These are phyloP conservation scores for Anolis sagrei DNA, from an alignment of 2,113 vertebrate species.

Conservation along the genomic window DNA sequence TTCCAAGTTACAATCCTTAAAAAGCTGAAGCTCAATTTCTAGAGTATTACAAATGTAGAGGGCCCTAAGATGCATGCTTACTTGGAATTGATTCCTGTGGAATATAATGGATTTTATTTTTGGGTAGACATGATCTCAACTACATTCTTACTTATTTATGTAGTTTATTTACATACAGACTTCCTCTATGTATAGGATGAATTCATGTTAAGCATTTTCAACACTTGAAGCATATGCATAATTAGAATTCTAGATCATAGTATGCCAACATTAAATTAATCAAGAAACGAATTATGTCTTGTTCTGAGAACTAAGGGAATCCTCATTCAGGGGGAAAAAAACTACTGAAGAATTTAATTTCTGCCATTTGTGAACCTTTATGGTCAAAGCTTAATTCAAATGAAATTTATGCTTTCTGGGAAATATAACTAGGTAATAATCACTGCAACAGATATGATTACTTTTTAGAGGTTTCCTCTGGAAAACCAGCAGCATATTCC, in stretches of 20 bases:
- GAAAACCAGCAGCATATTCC: not conserved
- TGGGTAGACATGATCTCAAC: not conserved
- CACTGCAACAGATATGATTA: not conserved
- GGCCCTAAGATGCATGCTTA: not conserved
- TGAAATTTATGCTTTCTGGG: not conserved
- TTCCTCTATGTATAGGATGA: no score
- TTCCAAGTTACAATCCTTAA: not conserved
- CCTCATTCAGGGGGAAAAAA: not conserved
- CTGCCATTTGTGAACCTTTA: not conserved
- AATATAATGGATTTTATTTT: not conserved
- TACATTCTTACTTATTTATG: no score
- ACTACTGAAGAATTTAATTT: not conserved
- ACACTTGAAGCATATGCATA: not conserved
- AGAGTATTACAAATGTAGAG: not conserved
- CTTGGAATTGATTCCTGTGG: not conserved
- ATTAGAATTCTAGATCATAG: not conserved
- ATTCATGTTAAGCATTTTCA: not conserved
- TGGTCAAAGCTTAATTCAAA: not conserved
- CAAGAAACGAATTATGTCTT: not conserved
- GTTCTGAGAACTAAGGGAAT: not conserved
- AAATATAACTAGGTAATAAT: not conserved
- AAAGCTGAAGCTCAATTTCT: not conserved
- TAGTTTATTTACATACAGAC: no score
- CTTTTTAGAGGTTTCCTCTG: not conserved
- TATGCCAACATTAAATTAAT: no score